Percentiles rank a stretch among this genome's conserved stretches.
Conservation (phyloP, 92 coral and sea anemone genomes). For the Zoanthus sociatus region DNA sequence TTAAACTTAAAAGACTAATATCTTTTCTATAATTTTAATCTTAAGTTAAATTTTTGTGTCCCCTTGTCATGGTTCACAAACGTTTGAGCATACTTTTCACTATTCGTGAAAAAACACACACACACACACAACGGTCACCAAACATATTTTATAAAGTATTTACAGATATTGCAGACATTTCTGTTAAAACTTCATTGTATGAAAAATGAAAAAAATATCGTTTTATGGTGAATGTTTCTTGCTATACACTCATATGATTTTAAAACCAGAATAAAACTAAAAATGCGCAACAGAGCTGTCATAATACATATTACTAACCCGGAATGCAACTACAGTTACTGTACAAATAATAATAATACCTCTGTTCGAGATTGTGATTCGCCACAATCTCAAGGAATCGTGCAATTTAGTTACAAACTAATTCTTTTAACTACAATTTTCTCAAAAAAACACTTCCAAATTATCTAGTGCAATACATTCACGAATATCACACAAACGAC, state of each 20-base stretch:
- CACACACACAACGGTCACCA: background rate
- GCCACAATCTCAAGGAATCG: conserved; percentile 6
- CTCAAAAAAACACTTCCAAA: background rate
- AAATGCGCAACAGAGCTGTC: background rate
- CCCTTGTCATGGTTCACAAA: background rate
- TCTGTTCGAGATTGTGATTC: conserved; percentile 40
- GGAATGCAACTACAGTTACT: background rate
- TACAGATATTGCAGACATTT: too few species aligned
- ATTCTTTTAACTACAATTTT: background rate
- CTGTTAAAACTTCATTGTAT: too few species aligned
- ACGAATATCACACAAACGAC: conserved; percentile 67
- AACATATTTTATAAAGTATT: background rate
- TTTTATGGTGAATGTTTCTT: too few species aligned
- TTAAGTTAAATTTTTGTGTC: background rate
- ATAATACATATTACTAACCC: background rate
- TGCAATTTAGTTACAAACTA: background rate
- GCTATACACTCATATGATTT: background rate
- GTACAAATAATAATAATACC: conserved; percentile 12
- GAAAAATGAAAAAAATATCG: too few species aligned
- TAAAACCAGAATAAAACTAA: background rate
- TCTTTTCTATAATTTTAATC: background rate
- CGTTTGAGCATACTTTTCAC: background rate
- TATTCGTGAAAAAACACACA: background rate
- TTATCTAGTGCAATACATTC: background rate
- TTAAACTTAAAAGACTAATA: background rate